Conservation (phyloP, 2,113 vertebrate species). For the Corydoras maculifer region DNA sequence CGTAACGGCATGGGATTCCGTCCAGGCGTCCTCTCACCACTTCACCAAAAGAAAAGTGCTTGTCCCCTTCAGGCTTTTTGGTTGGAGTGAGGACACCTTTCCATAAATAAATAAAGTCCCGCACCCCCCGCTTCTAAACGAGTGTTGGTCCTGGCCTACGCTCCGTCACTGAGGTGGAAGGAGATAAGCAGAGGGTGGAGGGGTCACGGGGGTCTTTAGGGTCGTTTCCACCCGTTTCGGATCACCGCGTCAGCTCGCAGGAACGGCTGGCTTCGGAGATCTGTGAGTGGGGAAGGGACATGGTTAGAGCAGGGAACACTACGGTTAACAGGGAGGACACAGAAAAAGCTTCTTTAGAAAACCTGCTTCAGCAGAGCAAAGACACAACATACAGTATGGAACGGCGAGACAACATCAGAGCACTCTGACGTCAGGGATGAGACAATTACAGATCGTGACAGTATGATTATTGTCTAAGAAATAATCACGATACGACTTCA, state of each 20-base stretch:
- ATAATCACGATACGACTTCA: too few species aligned
- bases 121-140: slow-evolving; percentile 48
- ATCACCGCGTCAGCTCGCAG: slow-evolving; percentile 73
- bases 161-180: slow-evolving; percentile 60
- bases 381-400: too few species aligned
- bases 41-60: slow-evolving; percentile 20
- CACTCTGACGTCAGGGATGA: too few species aligned
- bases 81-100: slow-evolving; percentile 23
- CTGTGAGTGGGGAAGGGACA: slow-evolving; percentile 64
- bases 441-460: too few species aligned
- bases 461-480: too few species aligned
- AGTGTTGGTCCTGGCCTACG: slow-evolving; percentile 51
- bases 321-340: slow-evolving; percentile 50
- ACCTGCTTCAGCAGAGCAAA: neutral
- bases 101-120: slow-evolving; percentile 70
- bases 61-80: slow-evolving; percentile 9
- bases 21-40: neutral
- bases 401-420: too few species aligned
- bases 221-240: slow-evolving; percentile 72
- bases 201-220: slow-evolving; percentile 55
- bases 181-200: slow-evolving; percentile 16
- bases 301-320: slow-evolving; percentile 50
- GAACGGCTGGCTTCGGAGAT: slow-evolving; percentile 77
- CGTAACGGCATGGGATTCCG: neutral
- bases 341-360: neutral